These are phyloP conservation scores for Hephaestus fuliginosus DNA, from an alignment of 2,797 vertebrate genomes.

Conservation along the genomic window DNA sequence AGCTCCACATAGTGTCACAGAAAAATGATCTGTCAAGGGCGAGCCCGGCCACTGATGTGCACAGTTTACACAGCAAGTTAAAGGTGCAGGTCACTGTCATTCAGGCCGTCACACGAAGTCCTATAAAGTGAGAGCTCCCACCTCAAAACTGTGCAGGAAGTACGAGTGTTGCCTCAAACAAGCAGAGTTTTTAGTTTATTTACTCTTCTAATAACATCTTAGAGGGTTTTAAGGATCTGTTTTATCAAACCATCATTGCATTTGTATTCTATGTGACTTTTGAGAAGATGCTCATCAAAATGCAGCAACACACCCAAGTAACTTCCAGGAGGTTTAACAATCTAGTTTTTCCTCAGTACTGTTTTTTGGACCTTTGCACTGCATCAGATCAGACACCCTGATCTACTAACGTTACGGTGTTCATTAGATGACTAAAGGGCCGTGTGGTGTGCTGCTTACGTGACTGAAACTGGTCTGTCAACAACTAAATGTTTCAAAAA, in stretches of 20 bases:
- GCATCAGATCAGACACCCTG: background rate
- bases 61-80: background rate
- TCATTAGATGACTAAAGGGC: background rate
- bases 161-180: background rate
- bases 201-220: too few relatives aligned
- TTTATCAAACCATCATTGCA: background rate
- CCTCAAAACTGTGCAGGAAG: background rate
- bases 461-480: background rate
- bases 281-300: background rate
- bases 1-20: too few relatives aligned
- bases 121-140: background rate
- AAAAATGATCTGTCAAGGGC: background rate
- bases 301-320: background rate
- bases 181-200: background rate
- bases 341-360: background rate
- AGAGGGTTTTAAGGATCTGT: background rate
- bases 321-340: background rate
- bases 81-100: background rate
- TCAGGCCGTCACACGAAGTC: background rate
- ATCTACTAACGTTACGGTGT: background rate
- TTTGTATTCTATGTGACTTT: background rate
- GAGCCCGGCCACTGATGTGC: background rate
- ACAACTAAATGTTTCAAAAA: background rate
- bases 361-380: background rate
- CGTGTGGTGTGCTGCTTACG: too few relatives aligned